Base-by-base conservation (phyloP, 1,140 invertebrate genomes). In the Ectropis grisescens region DNA sequence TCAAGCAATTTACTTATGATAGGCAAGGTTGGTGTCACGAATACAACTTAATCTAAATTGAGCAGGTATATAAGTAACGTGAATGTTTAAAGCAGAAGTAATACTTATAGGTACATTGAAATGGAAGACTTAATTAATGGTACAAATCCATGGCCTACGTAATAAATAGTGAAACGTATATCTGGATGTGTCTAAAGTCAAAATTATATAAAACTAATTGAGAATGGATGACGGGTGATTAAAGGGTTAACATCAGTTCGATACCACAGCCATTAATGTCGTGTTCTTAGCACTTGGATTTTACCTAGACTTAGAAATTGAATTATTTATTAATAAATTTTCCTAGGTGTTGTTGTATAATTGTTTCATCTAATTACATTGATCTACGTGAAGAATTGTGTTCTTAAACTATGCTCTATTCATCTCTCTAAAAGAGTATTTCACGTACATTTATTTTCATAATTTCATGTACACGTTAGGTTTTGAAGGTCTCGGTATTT, bases 261-360 rank as follows among this genome's bases (percentile, higher is more conserved):
- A 70, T 70, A 70, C 75, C 75, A 80, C 75, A 80, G 75, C 75
- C 75, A 76, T 76, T 68, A 58, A 68, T 57, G 71, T 66, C 42
- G 66, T 69, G 66, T 56, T 66, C 65, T 68, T 75, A 75, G 67
- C 64, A 71, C 58, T 71, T 75, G 58, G 41, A 60, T 51, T n/a
- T 60, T 47, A 47, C 36, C 61, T 69, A 72, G 35, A 44, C 48
- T 51, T 55, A 55, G 40, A 45, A 49, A 56, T 52, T 47, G 50
- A 58, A 64, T 58, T 62, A 55, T 41, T 59, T 58, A 49, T 9
- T 22, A 5, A 22, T 22, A 22, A 22, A 9, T 22, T n/a, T n/a
- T n/a, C n/a, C n/a, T n/a, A n/a, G n/a, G n/a, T n/a, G n/a, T n/a
- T n/a, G n/a, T n/a, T n/a, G n/a, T n/a, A n/a, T n/a, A n/a, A n/a